A percentile compares a stretch with the other conserved stretches of the same genome.
Conservation (phyloP, 2,888 invertebrate species). For the Hydropsyche betteni region DNA sequence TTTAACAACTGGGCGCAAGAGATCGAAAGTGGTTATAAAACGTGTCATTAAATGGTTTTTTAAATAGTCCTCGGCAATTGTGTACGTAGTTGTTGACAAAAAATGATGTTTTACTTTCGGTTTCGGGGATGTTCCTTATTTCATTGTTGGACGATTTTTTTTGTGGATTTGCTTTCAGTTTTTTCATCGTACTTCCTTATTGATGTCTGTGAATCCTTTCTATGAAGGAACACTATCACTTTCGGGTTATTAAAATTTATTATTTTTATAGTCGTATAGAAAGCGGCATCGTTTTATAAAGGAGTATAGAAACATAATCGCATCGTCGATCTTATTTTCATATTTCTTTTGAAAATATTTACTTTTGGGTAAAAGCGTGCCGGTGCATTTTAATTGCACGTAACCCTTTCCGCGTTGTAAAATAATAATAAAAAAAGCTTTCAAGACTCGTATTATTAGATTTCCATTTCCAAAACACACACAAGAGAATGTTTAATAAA, state of each 20-base stretch:
- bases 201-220: neutral
- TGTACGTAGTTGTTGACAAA: neutral
- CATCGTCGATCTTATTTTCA: neutral
- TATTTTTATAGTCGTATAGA: neutral
- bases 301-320: neutral
- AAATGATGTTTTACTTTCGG: slow-evolving; percentile 25
- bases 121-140: slow-evolving; percentile 22
- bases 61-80: slow-evolving; percentile 19
- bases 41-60: slow-evolving; percentile 41
- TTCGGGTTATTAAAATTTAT: no score
- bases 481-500: no score
- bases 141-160: slow-evolving; percentile 1
- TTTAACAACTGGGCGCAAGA: slow-evolving; percentile 31
- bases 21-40: slow-evolving; percentile 41
- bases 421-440: no score
- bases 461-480: no score
- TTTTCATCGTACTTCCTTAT: slow-evolving; percentile 5
- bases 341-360: slow-evolving; percentile 12
- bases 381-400: slow-evolving; percentile 20
- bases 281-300: neutral
- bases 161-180: neutral
- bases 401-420: neutral
- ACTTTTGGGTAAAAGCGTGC: slow-evolving; percentile 15
- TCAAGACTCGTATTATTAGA: no score
- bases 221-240: no score